Conservation (phyloP, 2,113 vertebrate genomes). For the Microcebus lehilahytsara region DNA sequence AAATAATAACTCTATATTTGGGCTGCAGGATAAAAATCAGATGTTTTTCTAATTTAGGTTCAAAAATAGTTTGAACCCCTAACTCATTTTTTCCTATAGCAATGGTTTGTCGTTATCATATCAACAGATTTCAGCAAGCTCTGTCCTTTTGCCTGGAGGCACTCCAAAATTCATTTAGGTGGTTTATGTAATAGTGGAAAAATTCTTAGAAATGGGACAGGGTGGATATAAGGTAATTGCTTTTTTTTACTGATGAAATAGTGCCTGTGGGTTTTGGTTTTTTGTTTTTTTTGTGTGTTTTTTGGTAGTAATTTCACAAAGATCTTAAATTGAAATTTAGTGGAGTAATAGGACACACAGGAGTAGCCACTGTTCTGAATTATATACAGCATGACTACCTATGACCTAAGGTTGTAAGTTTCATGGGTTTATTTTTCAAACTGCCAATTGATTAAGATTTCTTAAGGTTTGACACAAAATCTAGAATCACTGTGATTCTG, state of each 20-base stretch:
- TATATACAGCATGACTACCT: neutral
- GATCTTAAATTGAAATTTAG: slow-evolving; percentile 66
- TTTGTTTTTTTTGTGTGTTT: neutral
- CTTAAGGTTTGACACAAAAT: neutral
- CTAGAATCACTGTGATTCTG: neutral
- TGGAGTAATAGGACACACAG: slow-evolving; percentile 61
- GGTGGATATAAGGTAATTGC: slow-evolving; percentile 62
- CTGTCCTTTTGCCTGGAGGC: slow-evolving; percentile 50
- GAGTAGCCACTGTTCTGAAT: neutral
- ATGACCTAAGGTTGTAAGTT: neutral
- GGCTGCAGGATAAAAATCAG: neutral
- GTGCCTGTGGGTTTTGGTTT: slow-evolving; percentile 8
- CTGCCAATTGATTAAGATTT: neutral
- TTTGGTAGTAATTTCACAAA: slow-evolving; percentile 51
- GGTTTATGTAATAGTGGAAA: slow-evolving; percentile 39
- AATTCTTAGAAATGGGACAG: slow-evolving; percentile 76
- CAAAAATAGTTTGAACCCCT: neutral
- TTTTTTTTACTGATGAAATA: slow-evolving; percentile 55
- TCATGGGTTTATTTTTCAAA: slow-evolving; percentile 17
- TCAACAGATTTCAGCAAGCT: neutral
- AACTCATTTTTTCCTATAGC: neutral
- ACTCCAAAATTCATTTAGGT: slow-evolving; percentile 51
- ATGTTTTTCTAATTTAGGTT: neutral
- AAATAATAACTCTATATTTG: slow-evolving; percentile 2
- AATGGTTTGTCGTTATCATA: slow-evolving; percentile 45